A percentile compares a stretch with the other conserved stretches of the same genome.
phyloP scores from a whole-genome alignment of 92 coral and sea anemone genomes.

The Montipora capitata region DNA sequence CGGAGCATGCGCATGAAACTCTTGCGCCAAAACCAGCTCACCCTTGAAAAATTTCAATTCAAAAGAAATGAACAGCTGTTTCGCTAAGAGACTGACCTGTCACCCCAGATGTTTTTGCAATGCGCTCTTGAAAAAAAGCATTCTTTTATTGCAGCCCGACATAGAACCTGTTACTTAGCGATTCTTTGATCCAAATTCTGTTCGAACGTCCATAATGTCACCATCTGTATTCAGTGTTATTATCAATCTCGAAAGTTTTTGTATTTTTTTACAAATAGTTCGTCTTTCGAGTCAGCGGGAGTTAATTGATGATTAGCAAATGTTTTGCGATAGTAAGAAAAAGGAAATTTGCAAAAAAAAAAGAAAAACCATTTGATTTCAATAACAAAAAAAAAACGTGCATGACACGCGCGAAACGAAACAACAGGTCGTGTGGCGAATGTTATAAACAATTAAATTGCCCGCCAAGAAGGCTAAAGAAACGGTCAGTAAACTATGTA shows the following conservation, averaged over 20 bases:
- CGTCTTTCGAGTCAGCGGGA: neutral
- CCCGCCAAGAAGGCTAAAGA: neutral
- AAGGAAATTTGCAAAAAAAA: conserved; percentile 12
- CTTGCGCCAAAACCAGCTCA: no score
- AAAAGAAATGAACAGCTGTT: neutral
- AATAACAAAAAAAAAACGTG: conserved; percentile 15
- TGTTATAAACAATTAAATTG: conserved; percentile 9
- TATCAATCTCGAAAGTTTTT: neutral
- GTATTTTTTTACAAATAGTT: conserved; percentile 20
- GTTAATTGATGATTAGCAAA: conserved; percentile 10
- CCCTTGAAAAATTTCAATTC: no score
- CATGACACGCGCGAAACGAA: conserved; percentile 21
- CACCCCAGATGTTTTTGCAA: neutral
- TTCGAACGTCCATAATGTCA: neutral
- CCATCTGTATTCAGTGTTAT: neutral
- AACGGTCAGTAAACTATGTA: neutral
- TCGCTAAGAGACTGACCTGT: neutral
- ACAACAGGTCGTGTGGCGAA: conserved; percentile 45
- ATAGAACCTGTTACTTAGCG: neutral
- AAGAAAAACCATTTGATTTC: neutral
- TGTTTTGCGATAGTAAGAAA: neutral
- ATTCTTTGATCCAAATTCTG: neutral
- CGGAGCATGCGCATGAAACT: no score
- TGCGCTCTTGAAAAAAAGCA: neutral
- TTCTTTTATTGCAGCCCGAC: neutral